Base-by-base conservation (phyloP, 2,888 invertebrate genomes). In the Patella pellucida region DNA sequence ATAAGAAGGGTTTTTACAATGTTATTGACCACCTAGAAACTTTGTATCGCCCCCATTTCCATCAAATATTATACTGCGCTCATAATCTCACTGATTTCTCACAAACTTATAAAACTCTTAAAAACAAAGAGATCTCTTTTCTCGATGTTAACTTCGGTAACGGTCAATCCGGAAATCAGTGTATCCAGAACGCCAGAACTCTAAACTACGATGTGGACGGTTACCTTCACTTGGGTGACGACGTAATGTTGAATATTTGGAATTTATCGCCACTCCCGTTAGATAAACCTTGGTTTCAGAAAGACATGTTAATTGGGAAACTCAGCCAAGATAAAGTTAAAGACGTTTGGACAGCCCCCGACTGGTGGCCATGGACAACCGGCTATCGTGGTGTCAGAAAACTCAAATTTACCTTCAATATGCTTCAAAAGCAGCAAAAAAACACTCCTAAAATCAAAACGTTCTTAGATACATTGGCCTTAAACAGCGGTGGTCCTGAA, bases 1-100 rank as follows among this genome's bases (percentile, higher is more conserved):
- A 62, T 62, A 62, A 23, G 23, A 19, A 62, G 0, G 62, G 62
- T 1, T 62, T 62, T 23, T 62, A 23, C 15, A 0, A 23, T 23
- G 12, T 23, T 12, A 62, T 62, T 62, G 62, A 62, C 23, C 62
- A 62, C 23, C 23, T 62, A 62, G 62, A 62, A 62, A 62, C 62
- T 62, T 23, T 62, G 3, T 62, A 62, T 62, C 19, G 62, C 19
- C 62, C 62, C 12, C 62, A 62, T 23, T 62, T 62, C 62, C 23
- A 19, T 23, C 62, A 62, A 62, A 62, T 62, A 62, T 14, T 62
- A 23, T 62, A 62, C 62, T 62, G 62, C 23, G 19, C 62, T 62
- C 23, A 19, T 3, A 62, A 62, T 62, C 19, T 62, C 23, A 62
- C 62, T 23, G 62, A 62, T 23, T 62, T 62, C 15, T 23, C 12